Evolutionary conservation across 2,113 vertebrate species (phyloP).

Genomic region (Pelvicachromis taeniatus): DNA sequence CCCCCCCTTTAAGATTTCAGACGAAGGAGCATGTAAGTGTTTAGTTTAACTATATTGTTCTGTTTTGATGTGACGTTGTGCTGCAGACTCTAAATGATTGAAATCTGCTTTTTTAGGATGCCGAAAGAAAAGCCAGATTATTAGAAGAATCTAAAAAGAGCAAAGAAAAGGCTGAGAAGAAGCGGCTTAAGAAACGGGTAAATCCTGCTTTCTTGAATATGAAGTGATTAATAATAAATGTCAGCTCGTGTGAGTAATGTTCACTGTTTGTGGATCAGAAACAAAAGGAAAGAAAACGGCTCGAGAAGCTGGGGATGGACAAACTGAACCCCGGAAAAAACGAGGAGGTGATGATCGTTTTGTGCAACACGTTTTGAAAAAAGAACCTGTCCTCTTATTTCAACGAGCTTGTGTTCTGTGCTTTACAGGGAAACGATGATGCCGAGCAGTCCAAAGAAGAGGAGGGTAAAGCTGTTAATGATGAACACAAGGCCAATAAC

Average conservation of each 20-base stretch:
- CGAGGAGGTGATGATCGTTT: constrained; percentile 17
- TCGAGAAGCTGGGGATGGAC: constrained; percentile 48
- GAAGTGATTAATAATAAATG: not conserved
- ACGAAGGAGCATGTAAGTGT: constrained; percentile 25
- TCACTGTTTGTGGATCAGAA: constrained; percentile 26
- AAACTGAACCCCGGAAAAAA: constrained; percentile 13
- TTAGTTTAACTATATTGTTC: not conserved
- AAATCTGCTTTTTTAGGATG: constrained; percentile 5
- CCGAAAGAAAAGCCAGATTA: constrained; percentile 30
- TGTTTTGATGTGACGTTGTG: not conserved
- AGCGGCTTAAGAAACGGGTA: constrained; percentile 63
- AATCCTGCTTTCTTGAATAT: accelerated
- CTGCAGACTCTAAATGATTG: not conserved
- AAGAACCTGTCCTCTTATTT: not conserved
- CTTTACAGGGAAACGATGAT: constrained; percentile 15
- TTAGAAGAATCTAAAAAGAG: constrained; percentile 37
- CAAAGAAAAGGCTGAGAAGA: constrained; percentile 59
- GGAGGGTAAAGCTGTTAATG: not conserved
- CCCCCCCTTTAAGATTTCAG: not conserved
- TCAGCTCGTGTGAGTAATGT: not conserved
- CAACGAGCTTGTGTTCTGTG: not conserved
- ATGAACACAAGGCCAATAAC: not conserved
- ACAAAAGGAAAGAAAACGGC: constrained; percentile 51
- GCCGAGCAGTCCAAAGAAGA: not conserved
- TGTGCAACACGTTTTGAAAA: not conserved